phyloP scores from a whole-genome alignment of 37 sponge, comb jelly and placozoan species.

The Geodia barretti region DNA sequence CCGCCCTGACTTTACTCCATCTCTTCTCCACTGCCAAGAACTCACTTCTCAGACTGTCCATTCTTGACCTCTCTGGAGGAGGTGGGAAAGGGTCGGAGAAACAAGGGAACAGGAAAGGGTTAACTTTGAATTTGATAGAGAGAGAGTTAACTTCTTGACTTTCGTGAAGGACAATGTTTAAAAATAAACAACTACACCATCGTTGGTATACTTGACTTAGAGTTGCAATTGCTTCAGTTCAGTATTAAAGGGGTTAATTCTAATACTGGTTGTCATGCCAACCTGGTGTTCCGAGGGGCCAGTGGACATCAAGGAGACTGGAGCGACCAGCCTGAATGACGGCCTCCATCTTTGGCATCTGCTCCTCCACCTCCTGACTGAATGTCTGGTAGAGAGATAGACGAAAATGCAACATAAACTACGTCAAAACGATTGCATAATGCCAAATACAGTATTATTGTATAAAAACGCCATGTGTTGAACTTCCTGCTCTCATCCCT shows the following conservation, averaged over 20 bases:
- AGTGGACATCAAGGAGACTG: constrained; percentile 17
- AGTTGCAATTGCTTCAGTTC: too few relatives aligned
- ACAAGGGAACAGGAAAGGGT: background rate
- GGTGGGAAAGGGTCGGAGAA: background rate
- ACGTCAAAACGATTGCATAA: background rate
- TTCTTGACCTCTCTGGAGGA: background rate
- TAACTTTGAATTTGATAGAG: too few relatives aligned
- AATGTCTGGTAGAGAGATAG: background rate
- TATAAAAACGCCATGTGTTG: too few relatives aligned
- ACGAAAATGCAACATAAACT: too few relatives aligned
- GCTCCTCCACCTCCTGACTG: constrained; percentile 22
- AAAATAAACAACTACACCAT: background rate
- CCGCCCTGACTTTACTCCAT: constrained; percentile 31
- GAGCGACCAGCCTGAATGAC: constrained; percentile 13
- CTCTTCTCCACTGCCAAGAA: constrained; percentile 25
- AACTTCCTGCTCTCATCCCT: too few relatives aligned
- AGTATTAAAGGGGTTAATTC: too few relatives aligned
- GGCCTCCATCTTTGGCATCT: constrained; percentile 17
- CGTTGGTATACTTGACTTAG: too few relatives aligned
- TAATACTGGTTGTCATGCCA: too few relatives aligned
- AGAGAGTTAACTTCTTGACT: too few relatives aligned
- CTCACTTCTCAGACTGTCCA: constrained; percentile 19
- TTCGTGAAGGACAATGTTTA: background rate
- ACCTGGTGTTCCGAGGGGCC: constrained; percentile 22
- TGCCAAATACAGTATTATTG: background rate